Base-by-base conservation (phyloP, 2,797 vertebrate genomes). In the Apogon hyalosoma region DNA sequence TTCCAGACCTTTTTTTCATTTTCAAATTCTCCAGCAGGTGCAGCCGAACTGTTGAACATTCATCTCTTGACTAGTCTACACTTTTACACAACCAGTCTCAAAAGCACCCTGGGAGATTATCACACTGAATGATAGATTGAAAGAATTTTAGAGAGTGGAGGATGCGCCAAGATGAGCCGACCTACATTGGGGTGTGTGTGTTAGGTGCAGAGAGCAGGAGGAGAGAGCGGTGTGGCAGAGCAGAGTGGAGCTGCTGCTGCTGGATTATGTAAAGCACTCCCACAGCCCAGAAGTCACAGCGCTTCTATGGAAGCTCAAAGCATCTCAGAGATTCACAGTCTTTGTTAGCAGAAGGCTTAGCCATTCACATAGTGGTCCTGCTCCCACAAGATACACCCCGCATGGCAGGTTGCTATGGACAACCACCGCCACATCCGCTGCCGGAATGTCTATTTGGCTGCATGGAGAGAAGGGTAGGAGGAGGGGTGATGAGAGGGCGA, bases 241-340 rank as follows among this genome's bases (percentile, higher is more conserved):
- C 76, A 79, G 80, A 86, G 86, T 70, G 82, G 80, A 83, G 41
- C 39, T 56, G 83, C 79, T 79, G 83, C 79, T 87, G 84, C 80
- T 83, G 84, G 90, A 91, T 92, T 91, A 92, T 90, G 87, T 88
- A 90, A 92, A 92, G 84, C 88, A 78, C 90, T 90, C 87, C 84
- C 85, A 90, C 89, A 86, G 84, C 87, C 80, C 82, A 88, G 70
- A 87, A 90, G 87, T 92, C 88, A 81, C 83, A 82, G 82, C 31
- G 48, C 85, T 86, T 74, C 83, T 80, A 71, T 82, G 80, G 83
- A 87, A 90, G 83, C 90, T 88, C 83, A 87, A 89, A 90, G 87
- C 76, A 87, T 91, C 87, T 82, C 83, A 75, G 82, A 87, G 86
- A 91, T 88, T 84, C 87, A 21, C 80, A 57, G 80, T 72, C 85